These are phyloP conservation scores for Parus major DNA, from an alignment of 2,113 vertebrate species.

Conservation along the genomic window DNA sequence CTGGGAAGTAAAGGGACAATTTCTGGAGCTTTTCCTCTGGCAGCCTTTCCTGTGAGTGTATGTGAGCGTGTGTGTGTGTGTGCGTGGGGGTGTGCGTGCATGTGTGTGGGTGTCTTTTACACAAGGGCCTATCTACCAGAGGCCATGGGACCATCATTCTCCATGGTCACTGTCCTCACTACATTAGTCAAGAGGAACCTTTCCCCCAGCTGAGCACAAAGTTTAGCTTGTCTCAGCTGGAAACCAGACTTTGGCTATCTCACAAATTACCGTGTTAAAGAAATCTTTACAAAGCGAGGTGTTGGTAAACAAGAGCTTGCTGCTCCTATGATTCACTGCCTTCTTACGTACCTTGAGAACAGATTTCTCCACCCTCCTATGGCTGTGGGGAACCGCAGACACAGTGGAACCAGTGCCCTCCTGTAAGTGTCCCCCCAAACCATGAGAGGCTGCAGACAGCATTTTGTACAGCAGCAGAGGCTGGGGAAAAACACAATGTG, in stretches of 20 bases:
- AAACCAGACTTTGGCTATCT: conserved; percentile 5
- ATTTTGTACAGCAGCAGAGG: neutral
- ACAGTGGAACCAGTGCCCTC: neutral
- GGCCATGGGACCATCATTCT: neutral
- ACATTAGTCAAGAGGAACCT: neutral
- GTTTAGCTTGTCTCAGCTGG: conserved; percentile 8
- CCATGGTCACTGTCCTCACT: neutral
- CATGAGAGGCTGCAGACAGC: neutral
- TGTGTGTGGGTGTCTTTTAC: neutral
- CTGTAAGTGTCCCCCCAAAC: neutral
- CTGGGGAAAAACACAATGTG: neutral
- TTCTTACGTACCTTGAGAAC: conserved; percentile 28
- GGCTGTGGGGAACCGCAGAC: conserved; percentile 32
- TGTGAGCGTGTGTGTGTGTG: too few relatives aligned
- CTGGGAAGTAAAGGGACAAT: neutral
- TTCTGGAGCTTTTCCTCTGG: neutral
- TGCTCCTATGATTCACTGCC: conserved; percentile 50
- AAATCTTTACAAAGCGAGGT: neutral
- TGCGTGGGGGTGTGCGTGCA: neutral
- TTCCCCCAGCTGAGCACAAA: neutral
- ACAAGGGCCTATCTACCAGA: neutral
- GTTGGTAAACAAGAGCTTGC: conserved; percentile 50
- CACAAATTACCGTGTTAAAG: neutral
- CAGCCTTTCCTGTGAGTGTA: neutral
- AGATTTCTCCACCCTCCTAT: conserved; percentile 32